phyloP scores from a whole-genome alignment of 2,888 invertebrate species.

The Idaea aversata region DNA sequence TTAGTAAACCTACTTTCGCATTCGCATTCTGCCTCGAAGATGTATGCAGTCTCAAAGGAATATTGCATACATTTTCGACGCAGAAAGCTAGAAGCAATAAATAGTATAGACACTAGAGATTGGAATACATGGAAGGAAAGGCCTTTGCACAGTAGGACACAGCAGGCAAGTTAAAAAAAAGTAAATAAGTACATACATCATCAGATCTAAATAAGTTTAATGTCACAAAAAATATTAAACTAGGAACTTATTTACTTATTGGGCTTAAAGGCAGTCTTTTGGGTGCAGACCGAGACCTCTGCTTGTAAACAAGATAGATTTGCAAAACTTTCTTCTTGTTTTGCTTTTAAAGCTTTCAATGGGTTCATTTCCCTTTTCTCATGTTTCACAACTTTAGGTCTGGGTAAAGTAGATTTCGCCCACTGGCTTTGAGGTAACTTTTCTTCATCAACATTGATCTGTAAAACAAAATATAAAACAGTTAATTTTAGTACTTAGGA shows the following conservation, averaged over 20 bases:
- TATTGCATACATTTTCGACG: too few relatives aligned
- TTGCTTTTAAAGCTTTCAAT: conserved; percentile 36
- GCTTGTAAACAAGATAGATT: conserved; percentile 58
- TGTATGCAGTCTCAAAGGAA: too few relatives aligned
- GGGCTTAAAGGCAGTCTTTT: conserved; percentile 50
- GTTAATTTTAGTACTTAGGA: not conserved
- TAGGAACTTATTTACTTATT: conserved; percentile 25
- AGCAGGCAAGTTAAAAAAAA: too few relatives aligned
- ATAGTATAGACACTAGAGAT: too few relatives aligned
- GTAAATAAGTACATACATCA: not conserved
- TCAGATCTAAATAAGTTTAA: not conserved
- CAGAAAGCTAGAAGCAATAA: too few relatives aligned
- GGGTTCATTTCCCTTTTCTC: conserved; percentile 45
- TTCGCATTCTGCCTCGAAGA: too few relatives aligned
- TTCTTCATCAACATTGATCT: conserved; percentile 52
- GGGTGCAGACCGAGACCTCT: conserved; percentile 61
- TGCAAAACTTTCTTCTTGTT: conserved; percentile 56
- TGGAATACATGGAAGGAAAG: too few relatives aligned
- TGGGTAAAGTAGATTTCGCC: conserved; percentile 46
- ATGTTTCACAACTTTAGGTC: conserved; percentile 57
- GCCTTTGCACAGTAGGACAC: too few relatives aligned
- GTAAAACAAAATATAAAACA: conserved; percentile 23
- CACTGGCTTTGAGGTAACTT: conserved; percentile 52
- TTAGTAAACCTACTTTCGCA: too few relatives aligned
- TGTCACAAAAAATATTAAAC: not conserved